Evolutionary conservation across 2,113 vertebrate genomes (phyloP).

Genomic region (Melanostigma gelatinosum): DNA sequence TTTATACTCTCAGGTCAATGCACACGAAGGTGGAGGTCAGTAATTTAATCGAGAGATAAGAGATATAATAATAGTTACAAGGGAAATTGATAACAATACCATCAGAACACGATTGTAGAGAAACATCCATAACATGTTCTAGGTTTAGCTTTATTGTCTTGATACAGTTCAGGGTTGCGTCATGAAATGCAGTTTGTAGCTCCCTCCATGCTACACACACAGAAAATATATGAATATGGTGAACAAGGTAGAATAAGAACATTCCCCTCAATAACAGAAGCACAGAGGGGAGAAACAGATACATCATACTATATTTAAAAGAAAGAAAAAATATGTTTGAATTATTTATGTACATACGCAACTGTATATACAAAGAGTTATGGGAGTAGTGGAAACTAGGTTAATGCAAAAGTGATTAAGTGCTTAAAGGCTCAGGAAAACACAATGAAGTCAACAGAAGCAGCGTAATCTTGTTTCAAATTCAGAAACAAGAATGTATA

Average conservation of each 20-base stretch:
- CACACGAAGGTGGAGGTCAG: not conserved
- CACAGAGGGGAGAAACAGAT: not conserved
- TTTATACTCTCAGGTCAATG: too few relatives aligned
- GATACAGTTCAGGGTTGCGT: too few relatives aligned
- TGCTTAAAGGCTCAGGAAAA: not conserved
- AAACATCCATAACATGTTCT: not conserved
- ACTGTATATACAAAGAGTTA: not conserved
- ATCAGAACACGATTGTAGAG: not conserved
- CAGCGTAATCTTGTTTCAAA: not conserved
- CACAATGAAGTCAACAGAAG: not conserved
- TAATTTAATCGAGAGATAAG: not conserved
- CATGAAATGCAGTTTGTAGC: not conserved
- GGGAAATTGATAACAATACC: not conserved
- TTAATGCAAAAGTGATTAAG: not conserved
- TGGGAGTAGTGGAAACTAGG: not conserved
- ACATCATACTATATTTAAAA: not conserved
- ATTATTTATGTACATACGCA: not conserved
- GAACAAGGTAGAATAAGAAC: not conserved
- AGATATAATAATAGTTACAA: not conserved
- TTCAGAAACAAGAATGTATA: not conserved
- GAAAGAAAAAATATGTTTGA: not conserved
- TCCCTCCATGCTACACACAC: not conserved
- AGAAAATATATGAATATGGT: not conserved
- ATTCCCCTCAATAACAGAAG: not conserved
- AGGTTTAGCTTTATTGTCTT: not conserved